Conservation (phyloP, 2,888 invertebrate species). For the Chydorus sphaericus region DNA sequence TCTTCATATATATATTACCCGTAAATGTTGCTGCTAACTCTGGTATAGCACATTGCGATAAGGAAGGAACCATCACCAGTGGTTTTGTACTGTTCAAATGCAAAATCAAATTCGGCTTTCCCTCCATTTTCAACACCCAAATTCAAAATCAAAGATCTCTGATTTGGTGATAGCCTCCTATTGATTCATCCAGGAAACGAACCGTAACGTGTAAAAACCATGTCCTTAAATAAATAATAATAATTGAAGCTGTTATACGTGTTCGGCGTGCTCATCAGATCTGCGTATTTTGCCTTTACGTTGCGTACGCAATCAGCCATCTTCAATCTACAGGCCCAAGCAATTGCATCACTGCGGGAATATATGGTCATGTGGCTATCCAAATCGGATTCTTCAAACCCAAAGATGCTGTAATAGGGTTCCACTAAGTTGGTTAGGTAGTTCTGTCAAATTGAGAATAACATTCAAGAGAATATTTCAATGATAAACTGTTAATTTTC, state of each 20-base stretch:
- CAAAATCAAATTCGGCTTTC: neutral
- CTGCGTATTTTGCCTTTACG: slow-evolving; percentile 52
- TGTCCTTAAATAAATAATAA: neutral
- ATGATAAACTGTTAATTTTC: too few relatives aligned
- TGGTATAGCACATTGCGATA: slow-evolving; percentile 63
- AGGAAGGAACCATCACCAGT: slow-evolving; percentile 66
- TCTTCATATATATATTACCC: too few relatives aligned
- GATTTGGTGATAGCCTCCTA: slow-evolving; percentile 54
- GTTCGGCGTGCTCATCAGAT: slow-evolving; percentile 46
- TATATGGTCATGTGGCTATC: slow-evolving; percentile 54
- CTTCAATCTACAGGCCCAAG: slow-evolving; percentile 60
- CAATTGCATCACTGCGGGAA: slow-evolving; percentile 52
- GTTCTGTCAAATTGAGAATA: slow-evolving; percentile 23
- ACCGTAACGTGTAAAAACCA: neutral
- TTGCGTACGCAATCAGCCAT: slow-evolving; percentile 57
- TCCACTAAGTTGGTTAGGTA: slow-evolving; percentile 17
- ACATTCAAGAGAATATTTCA: too few relatives aligned
- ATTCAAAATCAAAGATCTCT: slow-evolving; percentile 72
- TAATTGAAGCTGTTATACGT: neutral
- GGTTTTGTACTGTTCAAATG: slow-evolving; percentile 23
- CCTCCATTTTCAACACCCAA: slow-evolving; percentile 56
- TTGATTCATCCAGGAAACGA: neutral
- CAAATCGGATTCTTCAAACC: slow-evolving; percentile 45
- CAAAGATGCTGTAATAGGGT: slow-evolving; percentile 25
- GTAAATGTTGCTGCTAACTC: slow-evolving; percentile 64